Base-by-base conservation (phyloP, 2,888 invertebrate genomes). In the Shargacucullia verbasci region DNA sequence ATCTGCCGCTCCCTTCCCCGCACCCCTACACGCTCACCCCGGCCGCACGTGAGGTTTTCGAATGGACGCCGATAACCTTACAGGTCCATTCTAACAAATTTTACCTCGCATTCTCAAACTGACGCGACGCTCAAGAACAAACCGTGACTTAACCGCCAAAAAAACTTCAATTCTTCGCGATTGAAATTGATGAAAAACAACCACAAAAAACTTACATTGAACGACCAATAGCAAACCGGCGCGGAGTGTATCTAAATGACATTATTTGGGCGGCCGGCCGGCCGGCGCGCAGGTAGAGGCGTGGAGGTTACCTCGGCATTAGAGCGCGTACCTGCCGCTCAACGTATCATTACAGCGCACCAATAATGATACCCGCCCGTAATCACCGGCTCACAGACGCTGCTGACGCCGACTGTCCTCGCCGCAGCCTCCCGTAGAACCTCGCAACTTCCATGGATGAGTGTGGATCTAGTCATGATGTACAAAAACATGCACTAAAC, bases 401-500 rank as follows among this genome's bases (percentile, higher is more conserved):
- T 72, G 70, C 70, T 67, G 70, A 61, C 62, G 71, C 72, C 63
- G 52, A 35, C 35, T n/a, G 39, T 41, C 8, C 2, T 20, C 20
- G 20, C 67, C 91, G 78, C 89, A 72, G 76, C 78, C 79, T 44
- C 58, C 65, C 58, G 94, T 83, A 84, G 95, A 91, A 88, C 90
- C 91, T 88, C 91, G 92, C 94, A 93, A 94, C 91, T 94, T 95
- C 96, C 95, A 95, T 96, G 96, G 96, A 96, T 96, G 96, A 96
- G 96, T 96, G 96, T 96, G 96, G 96, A 96, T 96, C 96, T 96
- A 96, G 96, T 96, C 96, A 96, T 96, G 96, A 92, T 92, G 93
- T 84, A 78, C 78, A 85, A 86, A 79, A 94, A 96, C 96, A 96
- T 96, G 96, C 95, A 96, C 96, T 95, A 95, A 95, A 96, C 95